phyloP scores from a whole-genome alignment of 2,113 vertebrate genomes.

The Martes martes region DNA sequence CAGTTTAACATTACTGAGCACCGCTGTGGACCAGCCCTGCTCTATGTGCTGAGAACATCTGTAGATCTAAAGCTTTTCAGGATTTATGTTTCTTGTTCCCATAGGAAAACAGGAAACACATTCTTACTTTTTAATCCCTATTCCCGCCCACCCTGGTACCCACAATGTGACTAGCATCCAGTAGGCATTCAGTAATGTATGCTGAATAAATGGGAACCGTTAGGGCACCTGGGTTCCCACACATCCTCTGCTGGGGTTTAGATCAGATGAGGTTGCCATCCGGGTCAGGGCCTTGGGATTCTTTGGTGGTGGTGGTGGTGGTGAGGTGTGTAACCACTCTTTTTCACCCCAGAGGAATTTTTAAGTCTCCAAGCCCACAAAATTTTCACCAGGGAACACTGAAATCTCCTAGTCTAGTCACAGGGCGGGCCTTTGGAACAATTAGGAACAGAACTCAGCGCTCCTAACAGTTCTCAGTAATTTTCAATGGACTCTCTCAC shows the following conservation, averaged over 20 bases:
- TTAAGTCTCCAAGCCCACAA: background rate
- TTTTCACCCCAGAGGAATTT: background rate
- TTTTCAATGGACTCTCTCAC: background rate
- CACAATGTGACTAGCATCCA: background rate
- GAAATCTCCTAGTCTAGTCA: background rate
- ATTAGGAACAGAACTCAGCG: conserved; percentile 10
- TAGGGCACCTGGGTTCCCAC: background rate
- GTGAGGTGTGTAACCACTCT: background rate
- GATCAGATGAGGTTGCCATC: background rate
- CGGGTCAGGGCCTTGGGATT: background rate
- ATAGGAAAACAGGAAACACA: background rate
- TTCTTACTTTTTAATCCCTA: background rate
- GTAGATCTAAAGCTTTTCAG: background rate
- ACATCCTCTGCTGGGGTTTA: background rate
- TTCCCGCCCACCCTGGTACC: background rate
- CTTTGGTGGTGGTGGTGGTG: background rate
- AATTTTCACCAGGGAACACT: background rate
- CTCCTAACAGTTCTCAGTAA: background rate
- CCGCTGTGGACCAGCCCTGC: background rate
- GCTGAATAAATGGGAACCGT: background rate
- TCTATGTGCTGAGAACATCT: background rate
- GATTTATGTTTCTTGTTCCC: background rate
- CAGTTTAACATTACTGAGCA: background rate
- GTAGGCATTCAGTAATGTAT: background rate
- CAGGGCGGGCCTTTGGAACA: background rate